Evolutionary conservation across 2,797 vertebrate species (phyloP).

Genomic region (Mus caroli): DNA sequence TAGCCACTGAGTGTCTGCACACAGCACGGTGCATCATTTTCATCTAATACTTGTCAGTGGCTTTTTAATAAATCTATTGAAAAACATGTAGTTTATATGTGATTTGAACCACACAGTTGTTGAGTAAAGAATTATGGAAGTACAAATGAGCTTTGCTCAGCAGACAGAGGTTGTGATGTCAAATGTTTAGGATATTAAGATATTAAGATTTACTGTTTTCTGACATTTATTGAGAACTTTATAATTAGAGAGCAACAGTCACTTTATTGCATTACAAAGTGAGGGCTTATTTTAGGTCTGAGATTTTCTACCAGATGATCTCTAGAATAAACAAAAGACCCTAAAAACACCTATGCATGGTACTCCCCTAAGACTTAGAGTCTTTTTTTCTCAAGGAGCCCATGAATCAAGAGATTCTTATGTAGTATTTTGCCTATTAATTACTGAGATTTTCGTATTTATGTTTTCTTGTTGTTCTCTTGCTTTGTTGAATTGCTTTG

Average conservation of each 20-base stretch:
- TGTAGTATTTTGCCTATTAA: background rate
- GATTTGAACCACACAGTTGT: background rate
- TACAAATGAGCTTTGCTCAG: background rate
- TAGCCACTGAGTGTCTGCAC: background rate
- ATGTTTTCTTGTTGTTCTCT: background rate
- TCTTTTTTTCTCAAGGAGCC: background rate
- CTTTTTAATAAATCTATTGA: slow-evolving; percentile 13
- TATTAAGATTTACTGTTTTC: background rate
- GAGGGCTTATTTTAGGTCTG: background rate
- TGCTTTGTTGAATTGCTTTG: background rate
- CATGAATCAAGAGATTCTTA: background rate
- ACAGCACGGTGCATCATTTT: background rate
- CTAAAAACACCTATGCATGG: background rate
- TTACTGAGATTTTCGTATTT: background rate
- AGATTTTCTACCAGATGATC: background rate
- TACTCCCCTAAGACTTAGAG: background rate
- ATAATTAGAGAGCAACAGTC: background rate
- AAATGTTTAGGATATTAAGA: background rate
- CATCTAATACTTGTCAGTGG: background rate
- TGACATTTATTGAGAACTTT: background rate
- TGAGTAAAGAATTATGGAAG: slow-evolving; percentile 2
- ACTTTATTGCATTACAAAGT: background rate
- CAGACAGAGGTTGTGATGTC: background rate
- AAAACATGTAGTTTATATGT: slow-evolving; percentile 2
- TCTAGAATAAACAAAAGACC: background rate